These are phyloP conservation scores for Littorina saxatilis DNA, from an alignment of 1,140 invertebrate genomes.

Conservation along the genomic window DNA sequence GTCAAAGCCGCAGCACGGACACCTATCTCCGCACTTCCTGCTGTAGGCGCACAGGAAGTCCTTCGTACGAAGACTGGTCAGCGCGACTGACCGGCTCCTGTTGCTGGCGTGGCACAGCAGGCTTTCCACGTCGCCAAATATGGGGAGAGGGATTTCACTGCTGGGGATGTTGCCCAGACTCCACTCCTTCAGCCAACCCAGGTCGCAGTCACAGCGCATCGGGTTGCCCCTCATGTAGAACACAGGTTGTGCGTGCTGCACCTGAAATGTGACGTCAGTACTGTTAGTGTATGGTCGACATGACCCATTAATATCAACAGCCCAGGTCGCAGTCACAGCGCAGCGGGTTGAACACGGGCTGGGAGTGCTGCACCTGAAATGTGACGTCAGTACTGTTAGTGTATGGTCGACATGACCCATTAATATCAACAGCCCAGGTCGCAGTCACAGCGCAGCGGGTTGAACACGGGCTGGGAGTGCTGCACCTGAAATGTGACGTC, in stretches of 20 bases:
- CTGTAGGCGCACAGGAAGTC: conserved; percentile 59
- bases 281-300: no score
- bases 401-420: no score
- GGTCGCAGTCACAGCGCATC: conserved; percentile 59
- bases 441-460: no score
- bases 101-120: conserved; percentile 40
- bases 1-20: conserved; percentile 56
- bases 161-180: conserved; percentile 30
- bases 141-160: conserved; percentile 38
- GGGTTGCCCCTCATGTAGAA: conserved; percentile 57
- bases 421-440: no score
- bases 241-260: conserved; percentile 28
- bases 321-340: no score
- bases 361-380: no score
- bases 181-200: conserved; percentile 60
- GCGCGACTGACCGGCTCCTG: background rate
- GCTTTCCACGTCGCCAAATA: conserved; percentile 43
- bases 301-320: no score
- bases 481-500: no score
- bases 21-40: conserved; percentile 48
- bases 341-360: no score
- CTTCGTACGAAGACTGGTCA: conserved; percentile 27
- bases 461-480: no score
- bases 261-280: no score
- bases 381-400: no score